These are phyloP conservation scores for Hippocampus barbouri DNA, from an alignment of 2,113 vertebrate genomes.

Conservation along the genomic window DNA sequence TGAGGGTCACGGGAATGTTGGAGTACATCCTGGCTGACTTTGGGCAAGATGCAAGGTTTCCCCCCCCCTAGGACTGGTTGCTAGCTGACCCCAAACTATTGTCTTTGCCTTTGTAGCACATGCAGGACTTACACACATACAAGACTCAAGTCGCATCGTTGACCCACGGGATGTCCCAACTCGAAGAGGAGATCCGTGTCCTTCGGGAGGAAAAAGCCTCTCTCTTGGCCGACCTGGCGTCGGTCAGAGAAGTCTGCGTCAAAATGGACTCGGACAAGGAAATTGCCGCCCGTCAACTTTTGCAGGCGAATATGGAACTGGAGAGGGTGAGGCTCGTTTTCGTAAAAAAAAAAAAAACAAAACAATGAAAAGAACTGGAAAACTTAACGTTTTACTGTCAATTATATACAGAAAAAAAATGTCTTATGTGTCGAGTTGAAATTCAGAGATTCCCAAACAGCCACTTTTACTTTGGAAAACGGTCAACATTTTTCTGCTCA, in stretches of 20 bases:
- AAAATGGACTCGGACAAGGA: conserved; percentile 93
- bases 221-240: conserved; percentile 77
- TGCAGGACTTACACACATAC: conserved; percentile 86
- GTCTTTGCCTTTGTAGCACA: conserved; percentile 50
- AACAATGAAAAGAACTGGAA: too few species aligned
- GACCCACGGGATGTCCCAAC: conserved; percentile 76
- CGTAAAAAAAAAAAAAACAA: too few species aligned
- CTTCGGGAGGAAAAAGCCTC: conserved; percentile 77
- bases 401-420: too few species aligned
- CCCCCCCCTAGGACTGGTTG: background rate
- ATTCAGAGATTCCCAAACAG: too few species aligned
- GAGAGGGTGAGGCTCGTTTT: conserved; percentile 78
- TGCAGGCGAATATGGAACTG: conserved; percentile 83
- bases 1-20: too few species aligned
- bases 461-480: too few species aligned
- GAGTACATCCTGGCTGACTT: too few species aligned
- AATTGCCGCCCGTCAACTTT: conserved; percentile 78
- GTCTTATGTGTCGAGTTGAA: too few species aligned
- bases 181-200: conserved; percentile 81
- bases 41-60: too few species aligned
- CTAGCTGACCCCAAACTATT: background rate
- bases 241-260: conserved; percentile 89
- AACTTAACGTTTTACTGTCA: too few species aligned
- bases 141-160: conserved; percentile 86
- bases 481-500: too few species aligned